Base-by-base conservation (phyloP, 2,888 invertebrate species). In the Zaprionus lineosus region DNA sequence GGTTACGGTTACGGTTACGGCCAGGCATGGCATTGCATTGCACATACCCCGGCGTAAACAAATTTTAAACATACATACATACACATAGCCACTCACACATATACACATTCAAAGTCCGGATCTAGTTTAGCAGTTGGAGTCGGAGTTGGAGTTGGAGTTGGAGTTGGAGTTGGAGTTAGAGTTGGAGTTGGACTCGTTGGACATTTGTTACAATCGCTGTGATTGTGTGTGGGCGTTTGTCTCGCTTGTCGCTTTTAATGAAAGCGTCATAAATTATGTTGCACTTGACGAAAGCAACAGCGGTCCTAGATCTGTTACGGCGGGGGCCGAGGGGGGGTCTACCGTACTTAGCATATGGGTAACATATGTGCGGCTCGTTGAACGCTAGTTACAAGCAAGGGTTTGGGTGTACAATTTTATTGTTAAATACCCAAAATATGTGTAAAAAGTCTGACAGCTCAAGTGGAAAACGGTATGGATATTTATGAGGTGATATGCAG, bases 221-320 rank as follows among this genome's bases (percentile, higher is more conserved):
- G 82, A 78, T 76, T 79, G 85, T 76, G 67, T 70, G 86, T 82
- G 86, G 71, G 83, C 74, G 82, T 86, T 48, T 77, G 81, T 84
- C 73, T 78, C 77, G 81, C 71, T 79, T 86, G 84, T 84, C 86
- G 86, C 78, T 68, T 86, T 83, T 87, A 87, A 87, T 88, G 88
- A 87, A 87, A 87, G 88, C 87, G 85, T 87, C 87, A 87, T 87
- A 87, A 87, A 87, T 87, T 87, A 87, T 87, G 88, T 76, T 84
- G 78, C 82, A 86, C 71, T 87, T 87, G 87, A 88, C 87, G 88
- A 87, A 87, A 87, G 83, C 79, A 74, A 73, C 69, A 69, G 64
- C 72, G 24, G 41, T 19, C 16, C 40, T 28, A 34, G 34, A 46
- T 39, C 19, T 40, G 9, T 36, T 14, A 29, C 15, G 33, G 24